phyloP scores from a whole-genome alignment of 2,888 invertebrate species.

The Crioceris asparagi region DNA sequence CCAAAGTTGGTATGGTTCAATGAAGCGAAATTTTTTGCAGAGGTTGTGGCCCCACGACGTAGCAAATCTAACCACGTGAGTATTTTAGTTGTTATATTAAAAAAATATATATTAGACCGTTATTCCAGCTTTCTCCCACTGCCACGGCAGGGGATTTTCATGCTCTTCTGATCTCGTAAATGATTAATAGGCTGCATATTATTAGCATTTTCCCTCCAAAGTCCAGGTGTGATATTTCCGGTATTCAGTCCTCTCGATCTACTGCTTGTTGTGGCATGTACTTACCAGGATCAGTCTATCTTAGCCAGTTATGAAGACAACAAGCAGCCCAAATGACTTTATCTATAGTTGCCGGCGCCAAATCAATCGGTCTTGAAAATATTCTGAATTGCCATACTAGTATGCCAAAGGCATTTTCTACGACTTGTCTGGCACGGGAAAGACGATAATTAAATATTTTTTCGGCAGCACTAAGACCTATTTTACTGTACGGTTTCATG shows the following conservation, averaged over 20 bases:
- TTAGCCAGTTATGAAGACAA: slow-evolving; percentile 8
- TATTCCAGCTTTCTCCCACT: slow-evolving; percentile 7
- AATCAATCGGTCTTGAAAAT: slow-evolving; percentile 5
- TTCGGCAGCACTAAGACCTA: slow-evolving; percentile 1
- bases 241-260: slow-evolving; percentile 3
- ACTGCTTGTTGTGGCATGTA: slow-evolving; percentile 6
- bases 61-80: slow-evolving; percentile 1
- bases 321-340: slow-evolving; percentile 9
- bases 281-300: slow-evolving; percentile 6
- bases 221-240: slow-evolving; percentile 9
- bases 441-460: slow-evolving; percentile 3
- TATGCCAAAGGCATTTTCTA: no score
- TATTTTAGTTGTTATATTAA: neutral
- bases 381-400: slow-evolving; percentile 5
- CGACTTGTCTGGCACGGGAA: neutral
- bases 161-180: slow-evolving; percentile 5
- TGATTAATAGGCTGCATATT: slow-evolving; percentile 3
- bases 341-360: slow-evolving; percentile 5
- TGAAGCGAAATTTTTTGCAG: slow-evolving; percentile 4
- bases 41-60: slow-evolving; percentile 1
- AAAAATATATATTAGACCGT: neutral
- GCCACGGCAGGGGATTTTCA: slow-evolving; percentile 6
- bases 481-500: slow-evolving; percentile 1
- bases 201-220: slow-evolving; percentile 5
- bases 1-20: slow-evolving; percentile 28